These are phyloP conservation scores for Caenorhabditis angaria DNA, from an alignment of 2,888 invertebrate species.

Conservation along the genomic window DNA sequence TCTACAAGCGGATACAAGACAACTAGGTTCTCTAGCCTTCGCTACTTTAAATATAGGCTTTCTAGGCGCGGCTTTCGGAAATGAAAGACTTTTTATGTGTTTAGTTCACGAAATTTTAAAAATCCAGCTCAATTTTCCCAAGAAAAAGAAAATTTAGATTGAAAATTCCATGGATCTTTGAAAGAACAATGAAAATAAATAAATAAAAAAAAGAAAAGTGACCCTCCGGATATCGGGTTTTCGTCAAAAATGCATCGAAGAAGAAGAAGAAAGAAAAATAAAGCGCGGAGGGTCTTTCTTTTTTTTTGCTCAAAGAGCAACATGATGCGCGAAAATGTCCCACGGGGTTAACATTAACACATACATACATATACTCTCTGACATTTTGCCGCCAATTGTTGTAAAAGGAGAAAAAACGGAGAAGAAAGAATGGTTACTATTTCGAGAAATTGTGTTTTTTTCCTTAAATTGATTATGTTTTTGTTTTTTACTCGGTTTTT, in stretches of 20 bases:
- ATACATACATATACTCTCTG: slow-evolving; percentile 1
- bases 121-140: no score
- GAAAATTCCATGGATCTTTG: no score
- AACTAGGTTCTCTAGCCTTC: no score
- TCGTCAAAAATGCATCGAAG: neutral
- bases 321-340: slow-evolving; percentile 1
- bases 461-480: slow-evolving; percentile 4
- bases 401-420: neutral
- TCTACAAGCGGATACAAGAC: no score
- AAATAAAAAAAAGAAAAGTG: neutral
- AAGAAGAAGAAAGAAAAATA: neutral
- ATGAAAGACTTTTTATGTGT: no score
- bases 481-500: neutral
- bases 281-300: no score
- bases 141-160: no score
- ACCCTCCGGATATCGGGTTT: neutral
- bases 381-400: neutral
- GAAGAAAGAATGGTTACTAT: neutral
- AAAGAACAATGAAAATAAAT: no score
- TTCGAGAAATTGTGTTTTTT: neutral
- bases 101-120: no score
- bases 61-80: no score
- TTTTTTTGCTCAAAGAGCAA: slow-evolving; percentile 6
- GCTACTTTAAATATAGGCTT: no score
- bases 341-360: slow-evolving; percentile 4